Evolutionary conservation across 2,797 vertebrate species (phyloP).

Genomic region (Lateolabrax maculatus): DNA sequence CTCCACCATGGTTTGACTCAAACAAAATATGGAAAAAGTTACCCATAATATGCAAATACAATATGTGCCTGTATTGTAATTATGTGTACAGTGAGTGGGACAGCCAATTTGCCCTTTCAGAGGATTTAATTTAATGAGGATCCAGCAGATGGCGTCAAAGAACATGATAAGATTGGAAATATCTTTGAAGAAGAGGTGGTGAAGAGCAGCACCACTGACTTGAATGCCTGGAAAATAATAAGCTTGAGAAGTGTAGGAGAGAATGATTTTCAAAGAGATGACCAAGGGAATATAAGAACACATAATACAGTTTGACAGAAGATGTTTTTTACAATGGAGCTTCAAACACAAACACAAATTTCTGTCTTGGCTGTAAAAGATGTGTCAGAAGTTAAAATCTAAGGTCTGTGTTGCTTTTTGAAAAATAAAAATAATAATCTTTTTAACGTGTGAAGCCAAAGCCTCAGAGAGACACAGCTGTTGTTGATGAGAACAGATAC

Average conservation of each 20-base stretch:
- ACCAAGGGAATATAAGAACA: neutral
- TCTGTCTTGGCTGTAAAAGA: neutral
- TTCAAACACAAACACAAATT: neutral
- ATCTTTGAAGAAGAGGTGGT: neutral
- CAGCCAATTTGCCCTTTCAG: neutral
- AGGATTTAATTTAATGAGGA: slow-evolving; percentile 39
- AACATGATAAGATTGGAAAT: slow-evolving; percentile 60
- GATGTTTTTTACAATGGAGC: neutral
- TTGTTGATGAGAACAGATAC: slow-evolving; percentile 51
- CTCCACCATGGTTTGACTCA: neutral
- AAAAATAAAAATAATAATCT: neutral
- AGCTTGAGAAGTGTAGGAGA: neutral
- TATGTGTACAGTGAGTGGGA: neutral
- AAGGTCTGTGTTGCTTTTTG: slow-evolving; percentile 13
- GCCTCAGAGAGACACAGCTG: slow-evolving; percentile 26
- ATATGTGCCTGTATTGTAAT: too few species aligned
- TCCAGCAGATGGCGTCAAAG: slow-evolving; percentile 93
- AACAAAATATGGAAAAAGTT: neutral
- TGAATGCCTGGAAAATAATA: neutral
- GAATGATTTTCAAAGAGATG: neutral
- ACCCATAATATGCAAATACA: neutral
- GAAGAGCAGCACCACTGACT: neutral
- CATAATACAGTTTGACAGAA: neutral
- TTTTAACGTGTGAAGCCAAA: neutral
- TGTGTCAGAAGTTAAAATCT: slow-evolving; percentile 6